Evolutionary conservation across 1,140 invertebrate species (phyloP), one percentile per base, ranked within the genome.

Genomic region (Forficula auricularia): DNA sequence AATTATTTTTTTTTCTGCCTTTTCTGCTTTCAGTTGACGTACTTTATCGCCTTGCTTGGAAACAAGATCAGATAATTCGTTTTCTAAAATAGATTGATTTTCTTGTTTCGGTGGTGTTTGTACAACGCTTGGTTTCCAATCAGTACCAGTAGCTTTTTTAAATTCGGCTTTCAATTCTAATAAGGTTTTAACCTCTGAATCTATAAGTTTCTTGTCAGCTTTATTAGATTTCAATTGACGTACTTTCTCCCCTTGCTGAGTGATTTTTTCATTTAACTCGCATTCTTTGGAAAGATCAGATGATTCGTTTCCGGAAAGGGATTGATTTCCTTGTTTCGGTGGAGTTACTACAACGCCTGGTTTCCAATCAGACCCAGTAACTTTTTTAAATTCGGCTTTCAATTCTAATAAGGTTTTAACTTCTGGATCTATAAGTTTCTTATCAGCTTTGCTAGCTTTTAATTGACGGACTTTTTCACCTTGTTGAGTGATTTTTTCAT

Each of bases 91-190:
- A 6, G 4, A 4, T 27, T 10, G 4, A 27, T 44, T 52, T 44
- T 40, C 43, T 50, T 15, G 46, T 46, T 31, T 40, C 10, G 22
- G 47, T 3, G 19, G 47, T 15, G 6, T 47, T n/a, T n/a, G n/a
- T 2, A 32, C 44, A 7, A 15, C 30, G 14, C 30, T 40, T 38
- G 50, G 58, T 31, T 59, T 63, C 63, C 62, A 68, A 16, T 84
- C 80, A 33, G 67, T 63, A 3, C 80, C 82, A 3, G 79, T 79
- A 16, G 70, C 53, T 35, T 67, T 63, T 64, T 90, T 90, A 56
- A 81, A 94, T 41, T 84, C 69, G 1, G 62, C 65, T 63, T 94
- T 94, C 3, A 94, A 60, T 15, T 65, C 61, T 43, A 89, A 59
- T 19, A 92, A 63, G 40, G 64, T 61, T 58, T 82, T 72, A 14